Evolutionary conservation across 2,888 invertebrate genomes (phyloP).

Genomic region (Amblyteles armatorius): DNA sequence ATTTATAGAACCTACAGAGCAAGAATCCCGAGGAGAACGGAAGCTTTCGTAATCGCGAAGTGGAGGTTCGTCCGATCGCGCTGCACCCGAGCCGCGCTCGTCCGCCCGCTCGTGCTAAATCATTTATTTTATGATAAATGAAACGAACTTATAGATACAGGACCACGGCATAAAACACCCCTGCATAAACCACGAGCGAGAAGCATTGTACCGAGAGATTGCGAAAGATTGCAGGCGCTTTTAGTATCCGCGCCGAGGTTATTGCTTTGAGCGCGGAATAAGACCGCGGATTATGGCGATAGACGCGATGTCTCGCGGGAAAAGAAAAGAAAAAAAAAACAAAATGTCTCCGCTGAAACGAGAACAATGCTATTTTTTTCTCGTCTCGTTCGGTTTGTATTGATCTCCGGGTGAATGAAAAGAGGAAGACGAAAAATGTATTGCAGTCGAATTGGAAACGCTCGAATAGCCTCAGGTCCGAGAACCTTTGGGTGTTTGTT

Average conservation of each 20-base stretch:
- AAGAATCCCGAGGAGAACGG: background rate
- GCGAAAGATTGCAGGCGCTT: conserved; percentile 58
- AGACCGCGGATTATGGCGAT: conserved; percentile 36
- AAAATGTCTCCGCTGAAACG: background rate
- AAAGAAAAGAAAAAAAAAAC: background rate
- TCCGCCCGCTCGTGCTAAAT: conserved; percentile 22
- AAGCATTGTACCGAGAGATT: conserved; percentile 55
- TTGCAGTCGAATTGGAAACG: too few species aligned
- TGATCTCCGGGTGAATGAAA: too few species aligned
- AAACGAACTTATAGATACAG: background rate
- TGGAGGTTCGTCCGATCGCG: conserved; percentile 41
- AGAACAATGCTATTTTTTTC: background rate
- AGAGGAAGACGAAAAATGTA: too few species aligned
- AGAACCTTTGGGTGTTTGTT: too few species aligned
- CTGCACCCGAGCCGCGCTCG: conserved; percentile 43
- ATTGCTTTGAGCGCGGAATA: conserved; percentile 53
- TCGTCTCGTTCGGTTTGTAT: background rate
- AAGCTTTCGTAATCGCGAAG: conserved; percentile 52
- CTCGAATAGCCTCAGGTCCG: too few species aligned
- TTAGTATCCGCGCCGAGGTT: conserved; percentile 48
- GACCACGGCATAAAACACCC: background rate
- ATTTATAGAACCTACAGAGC: conserved; percentile 10
- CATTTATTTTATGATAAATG: conserved; percentile 63
- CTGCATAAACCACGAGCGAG: background rate
- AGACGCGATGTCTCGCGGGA: conserved; percentile 5